phyloP scores from a whole-genome alignment of 2,113 vertebrate genomes.

The Oreochromis niloticus region DNA sequence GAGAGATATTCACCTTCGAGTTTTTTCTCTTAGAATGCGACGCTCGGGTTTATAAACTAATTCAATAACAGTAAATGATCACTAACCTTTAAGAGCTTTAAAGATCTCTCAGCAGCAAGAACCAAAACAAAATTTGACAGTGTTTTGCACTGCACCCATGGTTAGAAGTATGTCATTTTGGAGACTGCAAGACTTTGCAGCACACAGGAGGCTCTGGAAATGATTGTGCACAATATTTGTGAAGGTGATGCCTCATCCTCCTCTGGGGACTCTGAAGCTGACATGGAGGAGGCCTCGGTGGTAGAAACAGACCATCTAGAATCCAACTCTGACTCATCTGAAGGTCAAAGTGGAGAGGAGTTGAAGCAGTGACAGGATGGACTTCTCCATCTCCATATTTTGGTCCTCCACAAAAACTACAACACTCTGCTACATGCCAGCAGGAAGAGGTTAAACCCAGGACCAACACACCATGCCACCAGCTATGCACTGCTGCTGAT shows the following conservation, averaged over 20 bases:
- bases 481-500: background rate
- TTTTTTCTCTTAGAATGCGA: background rate
- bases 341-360: background rate
- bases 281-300: background rate
- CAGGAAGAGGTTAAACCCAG: background rate
- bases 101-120: background rate
- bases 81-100: background rate
- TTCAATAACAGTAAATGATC: background rate
- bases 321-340: background rate
- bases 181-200: background rate
- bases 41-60: background rate
- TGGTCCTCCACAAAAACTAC: background rate
- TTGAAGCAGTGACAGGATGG: background rate
- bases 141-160: background rate
- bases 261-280: background rate
- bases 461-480: background rate
- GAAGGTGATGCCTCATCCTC: background rate
- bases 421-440: background rate
- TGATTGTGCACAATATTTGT: background rate
- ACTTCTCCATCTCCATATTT: background rate
- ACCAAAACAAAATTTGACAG: background rate
- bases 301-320: background rate
- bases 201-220: background rate
- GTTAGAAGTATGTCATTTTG: background rate
- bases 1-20: background rate